Base-by-base conservation (phyloP, 2,888 invertebrate species). In the Microctonus aethiopoides region DNA sequence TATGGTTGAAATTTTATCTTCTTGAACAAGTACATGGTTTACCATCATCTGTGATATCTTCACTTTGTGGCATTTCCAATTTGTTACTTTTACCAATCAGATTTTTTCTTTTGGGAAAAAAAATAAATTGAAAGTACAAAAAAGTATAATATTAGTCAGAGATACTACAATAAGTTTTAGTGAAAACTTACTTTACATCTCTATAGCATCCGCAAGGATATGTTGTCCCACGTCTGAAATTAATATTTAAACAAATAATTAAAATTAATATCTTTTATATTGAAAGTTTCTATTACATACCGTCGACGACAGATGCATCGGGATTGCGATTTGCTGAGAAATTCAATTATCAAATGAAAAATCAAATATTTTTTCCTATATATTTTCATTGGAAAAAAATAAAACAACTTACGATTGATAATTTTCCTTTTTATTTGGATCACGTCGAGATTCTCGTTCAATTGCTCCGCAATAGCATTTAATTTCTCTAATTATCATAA, bases 331-430 rank as follows among this genome's bases (percentile, higher is more conserved):
- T 67, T 32, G 5, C 20, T 67, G 11, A 20, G n/a, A 6, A 13
- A 51, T n/a, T 36, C 32, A 32, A 32, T 56, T 52, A 51, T 22
- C 7, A 22, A 64, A 11, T 64, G 1, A 20, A 54, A 54, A 54
- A 24, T 13, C 4, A 11, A 22, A n/a, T n/a, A n/a, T n/a, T n/a
- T n/a, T n/a, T n/a, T n/a, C n/a, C n/a, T n/a, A n/a, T 20, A 52
- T 52, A 22, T 7, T n/a, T n/a, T n/a, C n/a, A n/a, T n/a, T n/a
- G n/a, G n/a, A 10, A 52, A 22, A 52, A 2, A 52, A 52, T 2
- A 52, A 24, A 32, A 22, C 57, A 66, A 73, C 82, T 80, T 68
- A 84, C 84, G 32, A 56, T 56, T 76, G 29, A 29, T 29, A 5
- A 29, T 29, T 74, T 57, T 75, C 64, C 20, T 16, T 39, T 65